phyloP scores from a whole-genome alignment of 2,113 vertebrate species.

The Dunckerocampus dactyliophorus region DNA sequence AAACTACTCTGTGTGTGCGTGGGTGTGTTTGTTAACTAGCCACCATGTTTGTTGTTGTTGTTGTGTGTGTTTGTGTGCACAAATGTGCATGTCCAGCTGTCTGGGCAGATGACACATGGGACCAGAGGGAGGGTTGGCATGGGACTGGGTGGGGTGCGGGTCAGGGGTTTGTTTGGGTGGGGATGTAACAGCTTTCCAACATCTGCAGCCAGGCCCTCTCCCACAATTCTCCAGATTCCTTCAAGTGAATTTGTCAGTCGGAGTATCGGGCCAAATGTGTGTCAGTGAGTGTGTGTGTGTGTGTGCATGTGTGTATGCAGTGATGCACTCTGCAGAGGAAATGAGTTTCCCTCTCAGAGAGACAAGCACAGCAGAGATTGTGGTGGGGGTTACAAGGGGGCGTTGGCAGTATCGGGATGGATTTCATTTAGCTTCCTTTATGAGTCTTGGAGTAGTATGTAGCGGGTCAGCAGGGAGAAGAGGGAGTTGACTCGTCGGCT shows the following conservation, averaged over 20 bases:
- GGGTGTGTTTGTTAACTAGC: not conserved
- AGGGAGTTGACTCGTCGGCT: slow-evolving; percentile 57
- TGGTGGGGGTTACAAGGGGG: not conserved
- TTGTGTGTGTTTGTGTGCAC: not conserved
- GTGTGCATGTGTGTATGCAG: slow-evolving; percentile 20
- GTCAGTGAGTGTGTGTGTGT: slow-evolving; percentile 19
- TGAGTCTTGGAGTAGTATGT: slow-evolving; percentile 51
- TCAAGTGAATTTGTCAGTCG: slow-evolving; percentile 30
- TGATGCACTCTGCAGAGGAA: slow-evolving; percentile 49
- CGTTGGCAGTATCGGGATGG: slow-evolving; percentile 10
- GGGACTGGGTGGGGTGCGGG: not conserved
- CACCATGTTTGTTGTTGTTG: slow-evolving; percentile 4
- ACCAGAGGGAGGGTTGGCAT: not conserved
- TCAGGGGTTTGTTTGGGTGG: not conserved
- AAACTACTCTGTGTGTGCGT: not conserved
- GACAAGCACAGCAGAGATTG: slow-evolving; percentile 22
- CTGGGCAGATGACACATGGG: not conserved
- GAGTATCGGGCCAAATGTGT: not conserved
- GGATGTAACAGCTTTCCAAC: slow-evolving; percentile 21
- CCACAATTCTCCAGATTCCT: slow-evolving; percentile 59
- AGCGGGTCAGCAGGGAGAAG: slow-evolving; percentile 40
- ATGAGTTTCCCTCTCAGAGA: slow-evolving; percentile 54
- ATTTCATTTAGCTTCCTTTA: slow-evolving; percentile 62
- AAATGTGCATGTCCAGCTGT: not conserved
- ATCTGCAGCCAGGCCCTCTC: slow-evolving; percentile 53